Percentiles rank a stretch among this genome's conserved stretches.
Evolutionary conservation across 1,140 invertebrate species (phyloP).

Genomic region (Hylaeus volcanicus): DNA sequence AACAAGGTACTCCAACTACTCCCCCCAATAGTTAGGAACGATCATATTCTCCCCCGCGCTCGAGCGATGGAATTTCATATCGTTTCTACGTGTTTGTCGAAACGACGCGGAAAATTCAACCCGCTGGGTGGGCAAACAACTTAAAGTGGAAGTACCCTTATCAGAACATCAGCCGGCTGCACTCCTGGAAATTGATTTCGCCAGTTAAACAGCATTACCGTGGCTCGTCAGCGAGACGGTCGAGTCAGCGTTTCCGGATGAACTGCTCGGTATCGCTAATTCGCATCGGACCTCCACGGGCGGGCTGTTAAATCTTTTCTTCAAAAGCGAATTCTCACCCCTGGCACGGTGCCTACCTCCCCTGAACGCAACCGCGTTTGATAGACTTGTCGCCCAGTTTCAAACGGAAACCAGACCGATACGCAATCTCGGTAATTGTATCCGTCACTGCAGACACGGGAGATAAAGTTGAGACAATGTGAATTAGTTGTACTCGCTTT

Average conservation of each 20-base stretch:
- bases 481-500: too few relatives aligned
- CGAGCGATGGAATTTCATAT: not conserved
- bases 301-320: not conserved
- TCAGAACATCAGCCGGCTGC: slow-evolving; percentile 18
- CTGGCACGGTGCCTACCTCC: not conserved
- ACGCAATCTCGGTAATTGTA: not conserved
- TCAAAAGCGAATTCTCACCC: not conserved
- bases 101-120: not conserved
- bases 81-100: not conserved
- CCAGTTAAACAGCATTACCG: slow-evolving; percentile 32
- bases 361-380: not conserved
- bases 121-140: slow-evolving; percentile 6
- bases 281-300: not conserved
- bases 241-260: not conserved
- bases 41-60: not conserved
- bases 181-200: slow-evolving; percentile 44
- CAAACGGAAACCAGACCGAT: not conserved
- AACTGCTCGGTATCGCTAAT: not conserved
- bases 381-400: not conserved
- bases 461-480: too few relatives aligned
- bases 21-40: too few relatives aligned
- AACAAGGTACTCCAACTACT: too few relatives aligned
- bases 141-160: slow-evolving; percentile 33
- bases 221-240: slow-evolving; percentile 3
- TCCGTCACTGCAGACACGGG: too few relatives aligned